These are phyloP conservation scores for Xiphorhynchus elegans DNA, from an alignment of 2,113 vertebrate genomes.

Conservation along the genomic window DNA sequence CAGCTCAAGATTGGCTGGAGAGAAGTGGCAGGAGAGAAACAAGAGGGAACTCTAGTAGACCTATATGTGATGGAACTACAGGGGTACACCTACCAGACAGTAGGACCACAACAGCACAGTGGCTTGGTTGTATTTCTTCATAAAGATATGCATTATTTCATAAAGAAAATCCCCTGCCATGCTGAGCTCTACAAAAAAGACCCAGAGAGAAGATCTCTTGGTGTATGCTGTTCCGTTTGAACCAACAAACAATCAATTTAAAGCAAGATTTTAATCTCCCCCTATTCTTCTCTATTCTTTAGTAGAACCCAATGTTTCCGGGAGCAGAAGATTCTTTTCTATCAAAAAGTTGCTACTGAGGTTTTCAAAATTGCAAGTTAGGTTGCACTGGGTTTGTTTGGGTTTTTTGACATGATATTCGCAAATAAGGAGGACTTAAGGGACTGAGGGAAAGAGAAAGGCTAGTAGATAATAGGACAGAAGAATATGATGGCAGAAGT, in stretches of 20 bases:
- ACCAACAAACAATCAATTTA: background rate
- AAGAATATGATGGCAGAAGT: background rate
- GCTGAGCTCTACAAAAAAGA: background rate
- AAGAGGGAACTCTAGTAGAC: background rate
- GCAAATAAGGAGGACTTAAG: background rate
- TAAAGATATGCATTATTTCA: background rate
- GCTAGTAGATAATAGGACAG: background rate
- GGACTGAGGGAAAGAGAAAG: background rate
- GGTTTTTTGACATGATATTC: background rate
- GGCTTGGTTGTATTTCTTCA: background rate
- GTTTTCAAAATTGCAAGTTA: background rate
- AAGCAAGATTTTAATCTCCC: background rate
- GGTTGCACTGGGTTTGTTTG: background rate
- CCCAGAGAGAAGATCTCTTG: background rate
- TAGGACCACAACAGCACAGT: background rate
- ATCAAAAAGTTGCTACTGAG: background rate
- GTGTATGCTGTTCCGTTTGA: background rate
- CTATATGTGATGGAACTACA: background rate
- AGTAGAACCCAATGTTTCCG: background rate
- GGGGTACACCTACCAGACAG: background rate
- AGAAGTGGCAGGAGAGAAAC: background rate
- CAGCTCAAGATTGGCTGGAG: background rate
- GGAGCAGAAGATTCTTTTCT: background rate
- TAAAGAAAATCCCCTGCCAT: background rate
- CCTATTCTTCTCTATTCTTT: background rate